Base-by-base conservation (phyloP, 1,140 invertebrate genomes). In the Bilobella aurantiaca region DNA sequence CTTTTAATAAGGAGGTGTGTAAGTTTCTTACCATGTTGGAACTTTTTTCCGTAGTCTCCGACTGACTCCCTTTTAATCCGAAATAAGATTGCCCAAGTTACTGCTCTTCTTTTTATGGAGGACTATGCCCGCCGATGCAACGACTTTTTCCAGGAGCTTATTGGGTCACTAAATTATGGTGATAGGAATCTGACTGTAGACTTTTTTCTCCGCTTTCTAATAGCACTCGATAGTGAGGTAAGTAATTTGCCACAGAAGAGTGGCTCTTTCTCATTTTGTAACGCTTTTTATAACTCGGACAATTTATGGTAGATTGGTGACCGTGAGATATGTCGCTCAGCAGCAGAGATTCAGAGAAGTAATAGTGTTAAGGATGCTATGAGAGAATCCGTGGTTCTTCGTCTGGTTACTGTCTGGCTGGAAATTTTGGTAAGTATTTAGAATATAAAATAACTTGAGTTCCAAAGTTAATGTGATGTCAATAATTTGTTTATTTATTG, bases 371-470 rank as follows among this genome's bases (percentile, higher is more conserved):
- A 84, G 69, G 82, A 84, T 72, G 73, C 77, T 2, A 84, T 84
- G 79, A 73, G 83, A 68, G 81, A 82, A 69, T 75, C 77, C 2
- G 79, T 77, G 75, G 77, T 84, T 3, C 47, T 71, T 29, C 75
- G 79, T 65, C 66, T 84, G 25, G 81, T 82, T 1, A 78, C 82
- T 58, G 80, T 81, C 18, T 84, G 83, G 83, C 80, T 79, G 69
- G 76, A 80, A 46, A 81, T 83, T 62, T 69, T 83, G 74, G 82
- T 83, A 76, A 78, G 78, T 76, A 5, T 21, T 64, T 59, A 3
- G 28, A 21, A n/a, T n/a, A 34, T 27, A 12, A 42, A 1, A 53
- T 21, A 12, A 28, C 27, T 42, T 12, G 21, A 34, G 46, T n/a
- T 25, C 16, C 18, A 49, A 42, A 28, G 63, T 67, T 65, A 81